Evolutionary conservation across 2,797 vertebrate species (phyloP), one percentile per base, ranked within the genome.

Genomic region (Leucoraja ocellata): DNA sequence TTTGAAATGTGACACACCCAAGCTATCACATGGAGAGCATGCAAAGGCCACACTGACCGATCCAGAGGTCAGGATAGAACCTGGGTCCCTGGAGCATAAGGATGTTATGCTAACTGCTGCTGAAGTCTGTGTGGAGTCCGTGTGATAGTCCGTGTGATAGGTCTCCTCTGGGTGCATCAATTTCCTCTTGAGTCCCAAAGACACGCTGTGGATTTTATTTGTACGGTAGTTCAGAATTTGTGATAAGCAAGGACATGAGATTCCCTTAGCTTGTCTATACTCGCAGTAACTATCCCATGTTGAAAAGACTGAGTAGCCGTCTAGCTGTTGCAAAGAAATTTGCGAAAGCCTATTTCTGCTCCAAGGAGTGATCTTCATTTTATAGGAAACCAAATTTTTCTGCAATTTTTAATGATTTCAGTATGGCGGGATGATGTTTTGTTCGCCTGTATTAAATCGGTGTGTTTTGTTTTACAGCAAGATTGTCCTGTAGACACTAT

Each of bases 401-500:
- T 21, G 6, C 5, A 74, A 74, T 21, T 74, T 95, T 93, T 93
- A 94, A 91, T 93, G 94, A 93, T 93, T 80, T 94, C 93, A 93
- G 93, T 54, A 76, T 94, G 79, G 84, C 36, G 94, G 93, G 18
- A 36, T 88, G 36, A 65, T 25, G 13, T 68, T 86, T 83, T 86
- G 58, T 68, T 91, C 63, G 6, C 32, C 25, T 32, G 28, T n/a
- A 16, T 65, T 88, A 88, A 88, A 36, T 65, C 65, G 36, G 36
- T n/a, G 28, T 16, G 16, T 4, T 10, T 68, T 88, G 84, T 95
- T 95, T 94, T 94, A 94, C 95, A 99, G 99, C 98, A 98, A 95
- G 99, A 98, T 79, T 98, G 98, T 95, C 98, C 98, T 0, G 98
- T 98, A 0, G 99, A 99, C 94, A 99, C 98, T 11, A 96, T 97